Percentiles rank a stretch among this genome's conserved stretches.
Conservation (phyloP, 2,888 invertebrate genomes). For the Lithophane ornitopus region DNA sequence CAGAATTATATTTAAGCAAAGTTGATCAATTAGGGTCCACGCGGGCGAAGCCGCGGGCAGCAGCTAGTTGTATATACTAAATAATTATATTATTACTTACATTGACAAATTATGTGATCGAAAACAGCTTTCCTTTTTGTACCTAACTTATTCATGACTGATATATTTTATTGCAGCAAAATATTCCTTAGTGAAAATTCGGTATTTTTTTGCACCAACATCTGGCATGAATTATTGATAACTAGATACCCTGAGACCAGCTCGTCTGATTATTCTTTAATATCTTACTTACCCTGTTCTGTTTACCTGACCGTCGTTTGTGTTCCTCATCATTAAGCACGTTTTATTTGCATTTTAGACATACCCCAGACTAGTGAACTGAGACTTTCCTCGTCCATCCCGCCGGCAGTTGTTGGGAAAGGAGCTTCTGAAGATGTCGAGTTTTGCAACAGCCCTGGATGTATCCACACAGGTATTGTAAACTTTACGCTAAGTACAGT, state of each 20-base stretch:
- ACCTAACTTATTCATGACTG: background rate
- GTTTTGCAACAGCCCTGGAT: slow-evolving; percentile 94
- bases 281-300: background rate
- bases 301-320: slow-evolving; percentile 9
- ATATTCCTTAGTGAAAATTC: background rate
- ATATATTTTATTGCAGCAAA: slow-evolving; percentile 20
- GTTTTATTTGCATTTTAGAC: slow-evolving; percentile 80
- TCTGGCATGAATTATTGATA: background rate
- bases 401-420: slow-evolving; percentile 80
- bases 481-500: background rate
- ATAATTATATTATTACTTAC: background rate
- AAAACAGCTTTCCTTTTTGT: background rate
- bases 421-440: slow-evolving; percentile 74
- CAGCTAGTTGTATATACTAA: too few species aligned
- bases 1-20: too few species aligned
- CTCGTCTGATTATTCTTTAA: background rate
- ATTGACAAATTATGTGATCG: background rate
- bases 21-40: too few species aligned
- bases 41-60: too few species aligned
- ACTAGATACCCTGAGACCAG: background rate
- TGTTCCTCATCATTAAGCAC: slow-evolving; percentile 62
- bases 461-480: slow-evolving; percentile 93
- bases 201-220: too few species aligned
- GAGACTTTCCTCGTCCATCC: slow-evolving; percentile 84
- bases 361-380: slow-evolving; percentile 88